phyloP scores from a whole-genome alignment of 2,113 vertebrate genomes.

The Anolis sagrei region DNA sequence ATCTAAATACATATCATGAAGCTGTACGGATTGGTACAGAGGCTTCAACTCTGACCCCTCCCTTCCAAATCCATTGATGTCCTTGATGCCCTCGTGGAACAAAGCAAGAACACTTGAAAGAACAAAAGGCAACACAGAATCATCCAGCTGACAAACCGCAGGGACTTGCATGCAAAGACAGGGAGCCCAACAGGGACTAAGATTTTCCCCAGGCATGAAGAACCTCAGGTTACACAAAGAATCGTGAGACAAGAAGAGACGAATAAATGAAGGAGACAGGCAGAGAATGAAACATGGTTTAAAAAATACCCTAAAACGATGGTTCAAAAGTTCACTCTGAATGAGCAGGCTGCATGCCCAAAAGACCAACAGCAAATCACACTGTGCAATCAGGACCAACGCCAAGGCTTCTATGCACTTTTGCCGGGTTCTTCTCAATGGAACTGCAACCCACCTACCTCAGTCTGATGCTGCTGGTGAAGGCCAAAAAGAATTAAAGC shows the following conservation, averaged over 20 bases:
- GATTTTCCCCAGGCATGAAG: too few relatives aligned
- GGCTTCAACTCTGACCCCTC: too few relatives aligned
- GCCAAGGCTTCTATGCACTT: not conserved
- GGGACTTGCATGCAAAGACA: not conserved
- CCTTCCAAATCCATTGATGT: too few relatives aligned
- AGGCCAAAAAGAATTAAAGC: not conserved
- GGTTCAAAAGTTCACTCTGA: not conserved
- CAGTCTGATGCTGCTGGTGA: too few relatives aligned
- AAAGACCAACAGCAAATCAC: not conserved
- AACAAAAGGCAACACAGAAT: not conserved
- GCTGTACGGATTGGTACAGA: too few relatives aligned
- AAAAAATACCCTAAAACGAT: too few relatives aligned
- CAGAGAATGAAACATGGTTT: not conserved
- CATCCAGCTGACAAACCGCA: not conserved
- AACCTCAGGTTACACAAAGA: not conserved
- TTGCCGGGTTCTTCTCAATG: not conserved
- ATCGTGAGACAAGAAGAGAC: not conserved
- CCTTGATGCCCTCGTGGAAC: not conserved
- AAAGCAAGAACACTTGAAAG: not conserved
- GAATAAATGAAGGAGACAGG: not conserved
- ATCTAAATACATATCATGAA: not conserved
- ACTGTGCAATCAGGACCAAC: not conserved
- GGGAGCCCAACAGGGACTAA: not conserved
- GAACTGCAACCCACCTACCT: not conserved
- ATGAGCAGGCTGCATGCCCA: not conserved